phyloP scores from a whole-genome alignment of 2,888 invertebrate genomes.

The Helobdella robusta region DNA sequence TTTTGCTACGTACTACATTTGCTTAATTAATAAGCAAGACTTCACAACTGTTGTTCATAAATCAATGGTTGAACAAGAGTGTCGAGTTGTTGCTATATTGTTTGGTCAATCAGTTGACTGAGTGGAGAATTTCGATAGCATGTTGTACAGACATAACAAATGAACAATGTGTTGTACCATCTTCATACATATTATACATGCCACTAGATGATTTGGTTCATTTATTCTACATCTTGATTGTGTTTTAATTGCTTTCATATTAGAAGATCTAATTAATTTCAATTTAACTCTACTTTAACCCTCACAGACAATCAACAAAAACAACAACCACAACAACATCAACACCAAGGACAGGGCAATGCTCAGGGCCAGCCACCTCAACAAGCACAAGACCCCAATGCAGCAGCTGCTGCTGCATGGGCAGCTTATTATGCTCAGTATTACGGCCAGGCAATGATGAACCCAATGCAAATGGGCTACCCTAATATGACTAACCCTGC shows the following conservation, averaged over 20 bases:
- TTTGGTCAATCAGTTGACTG: neutral
- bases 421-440: constrained; percentile 53
- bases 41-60: constrained; percentile 4
- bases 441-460: constrained; percentile 42
- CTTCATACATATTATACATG: no score
- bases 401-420: constrained; percentile 53
- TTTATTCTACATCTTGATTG: no score
- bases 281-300: neutral
- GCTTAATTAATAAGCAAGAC: constrained; percentile 2
- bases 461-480: constrained; percentile 36
- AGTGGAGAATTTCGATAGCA: no score
- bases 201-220: no score
- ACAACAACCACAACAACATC: neutral
- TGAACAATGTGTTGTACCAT: no score
- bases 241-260: no score
- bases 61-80: neutral
- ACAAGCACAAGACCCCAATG: constrained; percentile 42
- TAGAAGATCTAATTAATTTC: no score
- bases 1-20: neutral
- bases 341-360: neutral
- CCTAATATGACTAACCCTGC: constrained; percentile 33
- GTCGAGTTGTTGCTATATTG: neutral
- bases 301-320: neutral
- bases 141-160: no score
- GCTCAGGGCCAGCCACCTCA: neutral